Evolutionary conservation across 2,888 invertebrate genomes (phyloP).

Genomic region (Coremacera marginata): DNA sequence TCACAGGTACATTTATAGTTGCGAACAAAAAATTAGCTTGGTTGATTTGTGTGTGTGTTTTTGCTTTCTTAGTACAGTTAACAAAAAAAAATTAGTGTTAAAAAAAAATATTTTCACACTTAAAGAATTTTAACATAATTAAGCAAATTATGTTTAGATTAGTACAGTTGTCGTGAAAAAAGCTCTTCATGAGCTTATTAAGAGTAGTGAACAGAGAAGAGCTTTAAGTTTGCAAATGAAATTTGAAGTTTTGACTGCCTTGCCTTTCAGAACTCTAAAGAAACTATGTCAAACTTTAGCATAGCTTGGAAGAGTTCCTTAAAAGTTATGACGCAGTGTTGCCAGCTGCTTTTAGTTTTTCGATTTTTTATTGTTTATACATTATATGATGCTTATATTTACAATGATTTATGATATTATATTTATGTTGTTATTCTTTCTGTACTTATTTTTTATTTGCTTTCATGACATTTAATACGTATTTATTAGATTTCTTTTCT

Average conservation of each 20-base stretch:
- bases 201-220: not conserved
- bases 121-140: not conserved
- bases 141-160: not conserved
- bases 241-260: not conserved
- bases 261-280: no score
- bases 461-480: not conserved
- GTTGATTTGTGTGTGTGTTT: not conserved
- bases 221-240: not conserved
- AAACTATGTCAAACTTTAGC: no score
- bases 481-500: not conserved
- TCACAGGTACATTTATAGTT: constrained; percentile 69
- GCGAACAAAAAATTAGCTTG: constrained; percentile 18
- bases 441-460: constrained; percentile 1
- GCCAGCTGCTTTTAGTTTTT: not conserved
- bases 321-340: no score
- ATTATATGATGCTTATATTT: not conserved
- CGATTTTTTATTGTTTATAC: not conserved
- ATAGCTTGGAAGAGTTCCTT: no score
- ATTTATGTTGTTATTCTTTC: not conserved
- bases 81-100: constrained; percentile 1
- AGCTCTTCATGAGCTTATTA: not conserved
- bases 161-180: not conserved
- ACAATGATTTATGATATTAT: not conserved
- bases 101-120: not conserved
- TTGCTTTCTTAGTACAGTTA: not conserved